These are phyloP conservation scores for Calonectris borealis DNA, from an alignment of 2,113 vertebrate species.

Conservation along the genomic window DNA sequence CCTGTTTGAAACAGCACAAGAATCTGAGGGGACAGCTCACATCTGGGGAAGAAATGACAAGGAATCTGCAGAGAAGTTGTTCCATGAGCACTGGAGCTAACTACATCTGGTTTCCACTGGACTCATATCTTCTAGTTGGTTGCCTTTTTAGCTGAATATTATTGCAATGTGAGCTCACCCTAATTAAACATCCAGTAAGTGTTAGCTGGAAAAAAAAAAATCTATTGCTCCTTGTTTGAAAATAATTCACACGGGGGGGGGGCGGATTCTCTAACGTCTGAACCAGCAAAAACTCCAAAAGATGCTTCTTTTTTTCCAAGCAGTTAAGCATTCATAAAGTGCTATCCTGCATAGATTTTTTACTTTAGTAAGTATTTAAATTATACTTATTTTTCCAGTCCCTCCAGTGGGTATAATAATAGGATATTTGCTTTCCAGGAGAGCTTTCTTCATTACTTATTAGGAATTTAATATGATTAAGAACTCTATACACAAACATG, in stretches of 20 bases:
- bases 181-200: neutral
- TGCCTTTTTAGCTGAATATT: neutral
- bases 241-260: neutral
- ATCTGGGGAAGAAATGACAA: neutral
- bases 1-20: neutral
- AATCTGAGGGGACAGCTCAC: neutral
- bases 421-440: neutral
- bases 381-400: neutral
- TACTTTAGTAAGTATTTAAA: neutral
- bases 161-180: neutral
- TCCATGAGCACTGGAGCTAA: neutral
- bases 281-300: neutral
- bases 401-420: neutral
- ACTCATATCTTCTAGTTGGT: neutral
- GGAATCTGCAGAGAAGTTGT: neutral
- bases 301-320: neutral
- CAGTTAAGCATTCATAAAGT: neutral
- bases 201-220: neutral
- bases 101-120: neutral
- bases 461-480: neutral
- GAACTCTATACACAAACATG: neutral
- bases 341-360: neutral
- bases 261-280: neutral
- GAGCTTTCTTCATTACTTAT: neutral
- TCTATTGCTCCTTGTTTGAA: neutral